These are phyloP conservation scores for Drosophila borealis DNA, from an alignment of 2,888 invertebrate genomes.

Conservation along the genomic window DNA sequence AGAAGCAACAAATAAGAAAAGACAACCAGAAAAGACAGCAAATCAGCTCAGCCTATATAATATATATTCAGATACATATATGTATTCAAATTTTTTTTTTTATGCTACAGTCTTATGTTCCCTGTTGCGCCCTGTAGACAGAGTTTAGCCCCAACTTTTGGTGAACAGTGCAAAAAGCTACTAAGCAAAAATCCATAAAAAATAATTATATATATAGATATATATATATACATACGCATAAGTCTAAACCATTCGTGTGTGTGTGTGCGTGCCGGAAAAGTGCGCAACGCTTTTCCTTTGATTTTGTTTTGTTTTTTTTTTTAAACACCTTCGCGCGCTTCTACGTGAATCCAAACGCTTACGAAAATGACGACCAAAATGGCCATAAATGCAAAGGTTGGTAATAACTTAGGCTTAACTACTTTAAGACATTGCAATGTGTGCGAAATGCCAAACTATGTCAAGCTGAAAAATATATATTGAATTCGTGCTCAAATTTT, in stretches of 20 bases:
- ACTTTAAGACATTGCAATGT: not conserved
- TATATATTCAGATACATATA: constrained; percentile 1
- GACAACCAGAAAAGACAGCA: constrained; percentile 5
- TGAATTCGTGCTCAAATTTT: not conserved
- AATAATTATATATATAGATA: not conserved
- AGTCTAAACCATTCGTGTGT: constrained; percentile 19
- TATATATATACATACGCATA: constrained; percentile 1
- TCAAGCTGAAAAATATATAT: not conserved
- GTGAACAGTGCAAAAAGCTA: constrained; percentile 36
- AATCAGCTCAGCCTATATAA: constrained; percentile 3
- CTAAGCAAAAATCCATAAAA: constrained; percentile 2
- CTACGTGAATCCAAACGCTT: constrained; percentile 1
- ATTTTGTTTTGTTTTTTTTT: constrained; percentile 13
- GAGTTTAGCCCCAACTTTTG: constrained; percentile 7
- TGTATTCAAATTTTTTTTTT: constrained; percentile 8
- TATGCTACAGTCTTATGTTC: constrained; percentile 15
- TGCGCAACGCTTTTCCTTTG: constrained; percentile 40
- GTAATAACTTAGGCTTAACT: constrained; percentile 15
- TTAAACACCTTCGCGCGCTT: constrained; percentile 13
- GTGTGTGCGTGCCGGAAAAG: constrained; percentile 45
- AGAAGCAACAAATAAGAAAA: constrained; percentile 15
- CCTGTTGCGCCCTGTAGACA: constrained; percentile 6
- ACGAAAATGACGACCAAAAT: constrained; percentile 81
- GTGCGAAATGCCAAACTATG: not conserved
- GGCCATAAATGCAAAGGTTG: constrained; percentile 82